Percentiles rank a stretch among this genome's conserved stretches.
Conservation (phyloP, 2,797 vertebrate species). For the Urocyon cinereoargenteus region DNA sequence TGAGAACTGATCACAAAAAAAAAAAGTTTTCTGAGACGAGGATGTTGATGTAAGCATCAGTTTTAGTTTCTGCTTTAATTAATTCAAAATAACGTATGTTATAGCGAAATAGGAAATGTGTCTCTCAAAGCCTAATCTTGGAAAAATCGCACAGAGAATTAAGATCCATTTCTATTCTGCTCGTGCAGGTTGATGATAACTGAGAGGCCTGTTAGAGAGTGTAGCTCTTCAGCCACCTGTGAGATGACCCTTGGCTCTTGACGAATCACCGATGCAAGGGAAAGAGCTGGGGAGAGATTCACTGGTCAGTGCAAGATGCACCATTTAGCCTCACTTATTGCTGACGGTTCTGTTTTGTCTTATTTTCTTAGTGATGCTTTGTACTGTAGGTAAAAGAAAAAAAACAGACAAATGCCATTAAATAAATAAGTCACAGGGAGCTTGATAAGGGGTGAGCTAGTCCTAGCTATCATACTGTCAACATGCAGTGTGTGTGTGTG, state of each 20-base stretch:
- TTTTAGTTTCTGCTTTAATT: constrained; percentile 37
- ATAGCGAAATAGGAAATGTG: not conserved
- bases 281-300: not conserved
- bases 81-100: constrained; percentile 28
- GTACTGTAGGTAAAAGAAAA: not conserved
- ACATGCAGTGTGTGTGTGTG: not conserved
- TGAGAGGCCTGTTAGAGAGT: not conserved
- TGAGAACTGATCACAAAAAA: not conserved
- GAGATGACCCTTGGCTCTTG: not conserved
- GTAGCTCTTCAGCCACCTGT: not conserved
- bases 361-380: constrained; percentile 20
- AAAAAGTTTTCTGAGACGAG: not conserved
- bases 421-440: not conserved
- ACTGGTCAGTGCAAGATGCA: not conserved
- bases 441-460: not conserved
- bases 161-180: constrained; percentile 23
- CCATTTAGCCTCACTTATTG: not conserved
- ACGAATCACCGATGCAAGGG: not conserved
- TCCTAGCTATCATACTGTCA: not conserved
- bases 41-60: not conserved
- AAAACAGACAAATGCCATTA: not conserved
- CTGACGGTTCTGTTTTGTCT: not conserved
- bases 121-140: constrained; percentile 11
- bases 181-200: not conserved
- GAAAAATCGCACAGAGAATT: constrained; percentile 13